These are phyloP conservation scores for Chelmon rostratus DNA, from an alignment of 2,797 vertebrate genomes.

Conservation along the genomic window DNA sequence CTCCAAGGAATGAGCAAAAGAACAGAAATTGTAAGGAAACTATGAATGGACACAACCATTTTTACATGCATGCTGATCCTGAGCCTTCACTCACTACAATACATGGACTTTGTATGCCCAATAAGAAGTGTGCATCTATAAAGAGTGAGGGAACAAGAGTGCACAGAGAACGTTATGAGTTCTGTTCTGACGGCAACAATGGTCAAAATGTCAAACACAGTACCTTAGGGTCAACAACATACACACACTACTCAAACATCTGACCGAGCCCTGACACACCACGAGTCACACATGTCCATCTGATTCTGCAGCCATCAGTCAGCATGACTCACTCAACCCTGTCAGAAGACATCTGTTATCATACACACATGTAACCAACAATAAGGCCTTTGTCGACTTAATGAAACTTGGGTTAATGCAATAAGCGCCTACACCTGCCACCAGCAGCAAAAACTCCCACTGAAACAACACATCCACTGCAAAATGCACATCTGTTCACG, in stretches of 20 bases:
- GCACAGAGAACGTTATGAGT: not conserved
- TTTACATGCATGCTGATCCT: not conserved
- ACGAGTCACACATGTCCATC: conserved; percentile 69
- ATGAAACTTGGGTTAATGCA: conserved; percentile 51
- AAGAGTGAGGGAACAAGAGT: not conserved
- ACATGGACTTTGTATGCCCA: not conserved
- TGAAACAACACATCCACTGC: conserved; percentile 37
- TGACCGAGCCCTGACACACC: conserved; percentile 72
- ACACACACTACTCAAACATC: conserved; percentile 52
- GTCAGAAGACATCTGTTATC: conserved; percentile 65
- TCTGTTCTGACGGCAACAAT: conserved; percentile 2
- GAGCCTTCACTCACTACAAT: not conserved
- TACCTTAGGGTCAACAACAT: conserved; percentile 48
- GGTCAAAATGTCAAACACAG: conserved; percentile 49
- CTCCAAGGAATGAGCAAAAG: not conserved
- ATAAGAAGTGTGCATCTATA: not conserved
- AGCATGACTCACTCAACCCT: conserved; percentile 72
- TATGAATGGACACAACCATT: not conserved
- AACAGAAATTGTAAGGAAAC: not conserved
- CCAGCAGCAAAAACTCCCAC: not conserved
- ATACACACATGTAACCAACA: conserved; percentile 46
- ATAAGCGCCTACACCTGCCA: conserved; percentile 52
- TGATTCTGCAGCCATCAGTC: conserved; percentile 70
- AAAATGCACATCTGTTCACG: conserved; percentile 52
- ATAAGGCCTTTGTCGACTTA: conserved; percentile 60